Conservation (phyloP, 2,888 invertebrate species). For the Zelleria hepariella region DNA sequence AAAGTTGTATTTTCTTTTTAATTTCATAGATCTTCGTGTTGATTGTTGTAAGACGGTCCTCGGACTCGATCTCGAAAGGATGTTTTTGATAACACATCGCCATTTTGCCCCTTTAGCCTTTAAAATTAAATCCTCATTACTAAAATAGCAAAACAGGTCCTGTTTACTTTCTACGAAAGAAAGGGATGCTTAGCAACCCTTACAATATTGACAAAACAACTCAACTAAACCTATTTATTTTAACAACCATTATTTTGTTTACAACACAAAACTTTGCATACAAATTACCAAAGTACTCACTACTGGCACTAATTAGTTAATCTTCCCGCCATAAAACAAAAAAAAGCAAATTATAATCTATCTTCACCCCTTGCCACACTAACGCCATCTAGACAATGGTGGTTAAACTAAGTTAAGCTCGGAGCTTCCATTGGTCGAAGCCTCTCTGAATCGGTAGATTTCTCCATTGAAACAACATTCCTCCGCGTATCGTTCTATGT, state of each 20-base stretch:
- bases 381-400: constrained; percentile 52
- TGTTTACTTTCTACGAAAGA: background rate
- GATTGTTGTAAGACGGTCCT: constrained; percentile 71
- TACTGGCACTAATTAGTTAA: background rate
- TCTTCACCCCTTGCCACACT: constrained; percentile 29
- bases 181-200: background rate
- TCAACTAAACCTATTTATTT: no score
- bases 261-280: no score
- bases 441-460: constrained; percentile 62
- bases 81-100: constrained; percentile 61
- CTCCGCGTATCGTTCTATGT: constrained; percentile 60
- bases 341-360: constrained; percentile 7
- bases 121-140: background rate
- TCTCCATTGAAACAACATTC: constrained; percentile 72
- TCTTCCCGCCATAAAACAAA: background rate
- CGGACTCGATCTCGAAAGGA: constrained; percentile 62
- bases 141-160: background rate
- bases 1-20: constrained; percentile 88
- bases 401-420: constrained; percentile 49
- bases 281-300: background rate
- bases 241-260: no score
- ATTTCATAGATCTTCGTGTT: constrained; percentile 87
- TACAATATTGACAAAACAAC: background rate
- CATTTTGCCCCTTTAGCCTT: constrained; percentile 15
- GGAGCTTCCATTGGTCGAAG: constrained; percentile 36